Percentiles rank a stretch among this genome's conserved stretches.
These are phyloP conservation scores for Callyntrura sp. DNA, from an alignment of 2,888 invertebrate species.

Conservation along the genomic window DNA sequence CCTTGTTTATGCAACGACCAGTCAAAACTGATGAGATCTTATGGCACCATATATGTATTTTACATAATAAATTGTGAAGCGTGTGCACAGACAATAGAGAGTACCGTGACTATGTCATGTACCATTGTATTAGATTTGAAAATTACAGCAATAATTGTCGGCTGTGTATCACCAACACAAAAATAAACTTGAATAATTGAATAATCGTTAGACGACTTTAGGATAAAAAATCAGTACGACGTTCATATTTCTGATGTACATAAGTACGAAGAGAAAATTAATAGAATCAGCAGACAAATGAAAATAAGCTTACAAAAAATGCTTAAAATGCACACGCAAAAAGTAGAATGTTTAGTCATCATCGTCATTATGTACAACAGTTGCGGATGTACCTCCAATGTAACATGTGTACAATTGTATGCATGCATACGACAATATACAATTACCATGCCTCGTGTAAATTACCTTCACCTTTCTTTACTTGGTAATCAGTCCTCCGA, in stretches of 20 bases:
- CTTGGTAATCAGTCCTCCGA: no score
- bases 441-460: no score
- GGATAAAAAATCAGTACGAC: neutral
- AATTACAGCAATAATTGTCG: slow-evolving; percentile 5
- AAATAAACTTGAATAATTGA: slow-evolving; percentile 18
- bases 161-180: neutral
- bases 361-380: neutral
- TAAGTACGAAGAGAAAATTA: neutral
- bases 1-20: neutral
- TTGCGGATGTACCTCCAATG: no score
- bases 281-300: neutral
- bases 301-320: neutral
- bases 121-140: neutral
- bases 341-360: neutral
- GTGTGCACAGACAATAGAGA: neutral
- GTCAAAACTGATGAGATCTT: neutral
- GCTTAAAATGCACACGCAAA: neutral
- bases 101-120: slow-evolving; percentile 1
- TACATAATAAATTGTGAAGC: neutral
- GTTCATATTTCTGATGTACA: neutral
- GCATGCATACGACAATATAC: no score
- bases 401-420: no score
- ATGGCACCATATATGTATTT: neutral
- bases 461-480: no score
- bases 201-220: neutral